Base-by-base conservation (phyloP, 2,888 invertebrate genomes). In the Drosophila imparisetae region DNA sequence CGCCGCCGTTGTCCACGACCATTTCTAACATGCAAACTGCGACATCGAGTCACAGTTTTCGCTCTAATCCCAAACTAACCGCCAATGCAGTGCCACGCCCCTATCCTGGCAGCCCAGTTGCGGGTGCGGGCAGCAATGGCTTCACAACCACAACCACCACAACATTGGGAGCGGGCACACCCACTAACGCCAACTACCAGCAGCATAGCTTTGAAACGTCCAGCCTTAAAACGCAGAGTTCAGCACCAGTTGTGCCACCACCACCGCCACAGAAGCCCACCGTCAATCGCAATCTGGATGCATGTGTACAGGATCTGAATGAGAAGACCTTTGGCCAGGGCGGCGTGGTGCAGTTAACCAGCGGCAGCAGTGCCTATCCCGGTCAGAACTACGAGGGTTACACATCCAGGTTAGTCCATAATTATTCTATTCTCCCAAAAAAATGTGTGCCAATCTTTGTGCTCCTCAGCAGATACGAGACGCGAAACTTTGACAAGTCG, bases 381-480 rank as follows among this genome's bases (percentile, higher is more conserved):
- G 92, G 92, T 34, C 92, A 92, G 79, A 95, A 94, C 77, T 95
- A 95, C 86, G 95, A 95, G 86, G 95, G 95, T 61, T 95, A 95
- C 86, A 95, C 95, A 18, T 95, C 95, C 61, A 95, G 95, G 95
- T 95, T 78, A 94, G 94, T 59, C 24, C 0, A 24, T 18, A 2
- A n/a, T 4, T 7, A 24, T 24, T 1, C 24, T 0, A 0, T 5
- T 24, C 5, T 0, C 1, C 13, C 36, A 0, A 13, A 13, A 7
- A 18, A 29, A 42, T 45, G 10, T 24, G 11, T 21, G 32, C 58
- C 65, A 36, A 74, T 57, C 36, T 24, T 11, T 36, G 38, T 15
- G 18, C 7, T 60, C 38, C 15, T 50, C 15, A 82, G 62, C 64
- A 93, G 93, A 90, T 93, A 93, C 66, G 93, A 93, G 83, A 93